These are phyloP conservation scores for Todiramphus saurophagus DNA, from an alignment of 2,113 vertebrate genomes.

Conservation along the genomic window DNA sequence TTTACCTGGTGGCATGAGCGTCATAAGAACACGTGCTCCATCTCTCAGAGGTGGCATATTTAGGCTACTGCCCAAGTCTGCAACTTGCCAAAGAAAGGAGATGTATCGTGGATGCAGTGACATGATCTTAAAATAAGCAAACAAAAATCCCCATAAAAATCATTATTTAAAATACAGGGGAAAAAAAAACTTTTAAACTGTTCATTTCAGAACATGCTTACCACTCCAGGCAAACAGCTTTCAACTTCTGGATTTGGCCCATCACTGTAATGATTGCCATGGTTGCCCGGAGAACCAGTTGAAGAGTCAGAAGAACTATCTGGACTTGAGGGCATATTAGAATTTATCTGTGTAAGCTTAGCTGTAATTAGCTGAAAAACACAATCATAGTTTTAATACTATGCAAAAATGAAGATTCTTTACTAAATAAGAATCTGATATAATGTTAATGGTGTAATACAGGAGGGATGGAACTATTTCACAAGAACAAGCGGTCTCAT, in stretches of 20 bases:
- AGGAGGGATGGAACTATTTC: not conserved
- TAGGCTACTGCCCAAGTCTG: conserved; percentile 94
- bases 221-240: conserved; percentile 98
- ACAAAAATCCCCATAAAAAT: not conserved
- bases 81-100: conserved; percentile 99
- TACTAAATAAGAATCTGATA: not conserved
- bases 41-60: conserved; percentile 97
- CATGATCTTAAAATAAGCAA: conserved; percentile 88
- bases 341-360: conserved; percentile 98
- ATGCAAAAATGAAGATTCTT: not conserved
- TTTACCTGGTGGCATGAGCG: conserved; percentile 98
- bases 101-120: conserved; percentile 97
- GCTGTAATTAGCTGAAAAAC: conserved; percentile 93
- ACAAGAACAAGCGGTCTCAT: not conserved
- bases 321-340: conserved; percentile 99
- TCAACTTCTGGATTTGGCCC: conserved; percentile 98
- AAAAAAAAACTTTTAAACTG: not conserved
- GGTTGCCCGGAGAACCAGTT: conserved; percentile 97
- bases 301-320: conserved; percentile 99
- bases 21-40: conserved; percentile 97
- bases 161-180: not conserved
- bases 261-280: conserved; percentile 97
- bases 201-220: conserved; percentile 69
- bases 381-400: not conserved
- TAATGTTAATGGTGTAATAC: not conserved